Evolutionary conservation across 2,888 invertebrate species (phyloP).

Genomic region (Gerosis bhagava): DNA sequence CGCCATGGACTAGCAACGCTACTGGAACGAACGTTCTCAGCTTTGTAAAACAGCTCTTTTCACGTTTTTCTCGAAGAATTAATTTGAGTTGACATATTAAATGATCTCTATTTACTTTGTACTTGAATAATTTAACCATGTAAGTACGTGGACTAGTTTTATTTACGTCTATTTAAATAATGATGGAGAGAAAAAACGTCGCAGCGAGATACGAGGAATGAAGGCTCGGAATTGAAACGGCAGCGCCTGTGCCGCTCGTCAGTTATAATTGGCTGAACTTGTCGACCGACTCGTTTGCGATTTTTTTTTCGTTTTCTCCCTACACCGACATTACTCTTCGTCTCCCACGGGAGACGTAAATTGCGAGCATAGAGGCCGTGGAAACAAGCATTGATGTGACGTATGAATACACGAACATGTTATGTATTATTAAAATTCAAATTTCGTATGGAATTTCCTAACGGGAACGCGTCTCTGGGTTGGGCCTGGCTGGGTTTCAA

Average conservation of each 20-base stretch:
- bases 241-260: conserved; percentile 73
- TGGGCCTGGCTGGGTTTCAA: conserved; percentile 36
- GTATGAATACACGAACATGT: conserved; percentile 70
- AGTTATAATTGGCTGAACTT: conserved; percentile 82
- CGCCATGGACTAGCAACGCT: no score
- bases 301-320: conserved; percentile 71
- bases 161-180: conserved; percentile 29
- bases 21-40: no score
- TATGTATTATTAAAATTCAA: conserved; percentile 73
- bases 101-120: not conserved
- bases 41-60: no score
- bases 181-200: conserved; percentile 28
- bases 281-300: conserved; percentile 68
- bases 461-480: conserved; percentile 38
- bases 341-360: conserved; percentile 78
- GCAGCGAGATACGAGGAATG: conserved; percentile 9
- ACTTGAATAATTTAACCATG: conserved; percentile 26
- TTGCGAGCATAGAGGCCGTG: conserved; percentile 66
- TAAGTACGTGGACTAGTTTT: conserved; percentile 29
- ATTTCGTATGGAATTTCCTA: conserved; percentile 58
- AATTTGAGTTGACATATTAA: conserved; percentile 26
- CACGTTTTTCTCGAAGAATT: no score
- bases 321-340: conserved; percentile 77
- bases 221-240: conserved; percentile 64
- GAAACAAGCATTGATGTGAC: conserved; percentile 75